Conservation (phyloP, 92 coral and sea anemone genomes). For the Plumapathes pennacea region DNA sequence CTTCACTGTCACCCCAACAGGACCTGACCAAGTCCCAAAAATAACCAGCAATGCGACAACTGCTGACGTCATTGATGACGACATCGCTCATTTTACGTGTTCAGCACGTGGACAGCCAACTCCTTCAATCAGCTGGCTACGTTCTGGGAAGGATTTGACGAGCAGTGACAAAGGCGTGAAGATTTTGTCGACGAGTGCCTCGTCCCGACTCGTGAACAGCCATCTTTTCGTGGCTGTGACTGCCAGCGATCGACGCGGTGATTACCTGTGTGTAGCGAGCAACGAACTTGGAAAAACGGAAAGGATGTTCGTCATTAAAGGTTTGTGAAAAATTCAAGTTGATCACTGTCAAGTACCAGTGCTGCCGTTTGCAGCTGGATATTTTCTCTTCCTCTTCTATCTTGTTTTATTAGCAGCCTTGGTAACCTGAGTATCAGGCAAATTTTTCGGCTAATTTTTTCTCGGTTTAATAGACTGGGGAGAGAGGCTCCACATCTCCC, state of each 20-base stretch:
- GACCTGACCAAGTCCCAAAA: too few relatives aligned
- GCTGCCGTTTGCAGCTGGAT: too few relatives aligned
- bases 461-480: too few relatives aligned
- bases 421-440: too few relatives aligned
- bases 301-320: slow-evolving; percentile 1
- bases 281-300: slow-evolving; percentile 1
- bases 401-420: too few relatives aligned
- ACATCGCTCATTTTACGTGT: slow-evolving; percentile 43
- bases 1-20: too few relatives aligned
- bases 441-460: too few relatives aligned
- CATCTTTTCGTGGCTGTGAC: slow-evolving; percentile 29
- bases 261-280: slow-evolving; percentile 9
- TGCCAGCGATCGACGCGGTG: slow-evolving; percentile 7
- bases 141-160: not conserved
- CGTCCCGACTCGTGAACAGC: slow-evolving; percentile 1
- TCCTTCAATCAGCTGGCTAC: slow-evolving; percentile 12
- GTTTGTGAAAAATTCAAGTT: too few relatives aligned
- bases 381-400: too few relatives aligned
- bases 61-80: slow-evolving; percentile 11
- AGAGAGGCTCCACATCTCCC: too few relatives aligned
- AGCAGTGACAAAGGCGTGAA: slow-evolving; percentile 3
- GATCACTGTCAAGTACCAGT: too few relatives aligned
- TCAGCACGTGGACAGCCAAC: slow-evolving; percentile 13
- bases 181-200: slow-evolving; percentile 3
- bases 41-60: slow-evolving; percentile 20